Conservation (phyloP, 1,140 invertebrate genomes). For the Papilio aristodemus region DNA sequence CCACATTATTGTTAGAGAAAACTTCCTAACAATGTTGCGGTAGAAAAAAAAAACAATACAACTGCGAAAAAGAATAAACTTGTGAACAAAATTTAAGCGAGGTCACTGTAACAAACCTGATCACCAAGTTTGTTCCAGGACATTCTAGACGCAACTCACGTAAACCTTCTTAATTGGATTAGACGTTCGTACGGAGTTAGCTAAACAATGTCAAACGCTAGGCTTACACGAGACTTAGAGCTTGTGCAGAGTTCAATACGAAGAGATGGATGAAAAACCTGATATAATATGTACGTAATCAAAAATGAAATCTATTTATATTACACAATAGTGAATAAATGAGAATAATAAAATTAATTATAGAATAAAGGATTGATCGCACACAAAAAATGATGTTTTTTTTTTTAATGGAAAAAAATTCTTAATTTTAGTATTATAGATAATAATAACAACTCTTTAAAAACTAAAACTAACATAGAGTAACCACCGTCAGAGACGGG, state of each 20-base stretch:
- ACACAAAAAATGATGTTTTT: too few relatives aligned
- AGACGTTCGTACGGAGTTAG: not conserved
- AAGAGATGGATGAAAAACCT: not conserved
- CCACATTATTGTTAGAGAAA: too few relatives aligned
- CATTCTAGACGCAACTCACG: slow-evolving; percentile 7
- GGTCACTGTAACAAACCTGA: not conserved
- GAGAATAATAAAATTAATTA: too few relatives aligned
- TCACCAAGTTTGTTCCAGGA: slow-evolving; percentile 1
- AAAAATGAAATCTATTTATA: too few relatives aligned
- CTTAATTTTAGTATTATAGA: too few relatives aligned
- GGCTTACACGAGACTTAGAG: not conserved
- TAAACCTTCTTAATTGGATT: slow-evolving; percentile 1
- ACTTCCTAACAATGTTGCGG: not conserved
- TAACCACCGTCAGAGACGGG: not conserved
- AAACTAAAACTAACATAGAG: not conserved
- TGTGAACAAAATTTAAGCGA: not conserved
- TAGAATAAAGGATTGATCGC: too few relatives aligned
- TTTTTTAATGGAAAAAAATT: too few relatives aligned
- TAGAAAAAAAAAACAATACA: not conserved
- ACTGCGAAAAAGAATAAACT: not conserved
- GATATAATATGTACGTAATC: too few relatives aligned
- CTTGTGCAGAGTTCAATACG: not conserved
- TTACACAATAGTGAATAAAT: too few relatives aligned
- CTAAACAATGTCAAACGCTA: not conserved
- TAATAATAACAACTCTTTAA: too few relatives aligned